A percentile compares a stretch with the other conserved stretches of the same genome.
Conservation (phyloP, 2,797 vertebrate genomes). For the Tragopan temminckii region DNA sequence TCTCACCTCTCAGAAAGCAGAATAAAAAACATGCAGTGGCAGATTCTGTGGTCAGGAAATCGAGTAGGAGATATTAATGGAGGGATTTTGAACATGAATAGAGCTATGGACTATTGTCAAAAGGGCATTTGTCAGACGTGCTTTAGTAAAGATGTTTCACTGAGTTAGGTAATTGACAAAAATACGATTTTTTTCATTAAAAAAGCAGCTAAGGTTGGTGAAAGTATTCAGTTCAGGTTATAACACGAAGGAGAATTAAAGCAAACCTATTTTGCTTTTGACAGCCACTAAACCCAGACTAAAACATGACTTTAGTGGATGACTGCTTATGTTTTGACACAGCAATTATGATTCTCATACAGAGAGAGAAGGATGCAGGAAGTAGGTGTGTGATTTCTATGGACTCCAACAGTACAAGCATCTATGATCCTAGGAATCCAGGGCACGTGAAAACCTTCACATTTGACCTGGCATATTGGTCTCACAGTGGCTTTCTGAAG, state of each 20-base stretch:
- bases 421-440: slow-evolving; percentile 82
- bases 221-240: not conserved
- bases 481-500: slow-evolving; percentile 82
- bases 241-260: not conserved
- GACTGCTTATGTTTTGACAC: not conserved
- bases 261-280: not conserved
- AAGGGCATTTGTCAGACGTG: not conserved
- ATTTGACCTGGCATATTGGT: slow-evolving; percentile 88
- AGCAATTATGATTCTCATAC: not conserved
- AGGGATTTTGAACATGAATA: not conserved
- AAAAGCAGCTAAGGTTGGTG: not conserved
- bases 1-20: not conserved
- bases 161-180: not conserved
- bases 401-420: slow-evolving; percentile 83
- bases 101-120: not conserved
- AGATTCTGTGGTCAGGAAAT: not conserved
- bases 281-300: not conserved
- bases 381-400: slow-evolving; percentile 85
- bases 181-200: not conserved
- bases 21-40: not conserved
- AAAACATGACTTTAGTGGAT: not conserved
- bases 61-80: not conserved
- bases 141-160: not conserved
- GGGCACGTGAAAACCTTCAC: slow-evolving; percentile 82
- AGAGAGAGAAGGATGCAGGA: slow-evolving; percentile 87